Evolutionary conservation across 2,888 invertebrate genomes (phyloP), one percentile per base, ranked within the genome.

Genomic region (Meloe dianella): DNA sequence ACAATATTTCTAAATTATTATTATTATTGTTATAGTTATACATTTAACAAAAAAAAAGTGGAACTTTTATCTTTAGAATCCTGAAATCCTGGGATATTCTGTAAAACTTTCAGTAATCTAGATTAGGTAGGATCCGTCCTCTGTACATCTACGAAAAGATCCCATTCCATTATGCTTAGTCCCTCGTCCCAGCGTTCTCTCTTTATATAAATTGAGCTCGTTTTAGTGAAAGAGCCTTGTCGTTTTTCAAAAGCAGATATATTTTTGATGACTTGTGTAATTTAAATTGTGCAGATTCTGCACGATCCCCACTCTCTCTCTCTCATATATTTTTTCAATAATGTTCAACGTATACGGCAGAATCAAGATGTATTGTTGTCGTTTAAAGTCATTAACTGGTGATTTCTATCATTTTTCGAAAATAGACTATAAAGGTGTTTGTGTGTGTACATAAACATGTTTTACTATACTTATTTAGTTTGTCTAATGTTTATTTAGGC

Each of bases 61-160:
- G 7, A 68, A 70, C 75, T 71, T 75, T 78, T 77, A 77, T 76
- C 76, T 65, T 66, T 58, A 54, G 66, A 71, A 74, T 75, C 75
- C 76, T 64, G 73, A 77, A 75, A 77, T 78, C 75, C 77, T 65
- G 74, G 74, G 74, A 14, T 54, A 54, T 54, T 73, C 77, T 76
- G 77, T 78, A 77, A 78, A 79, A 79, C 77, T 79, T 77, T 73
- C 76, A 76, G 79, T 79, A 78, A 79, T 79, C 79, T 79, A 79
- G 79, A 79, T 79, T 79, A 78, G 76, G 76, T 71, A 72, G 74
- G 77, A 77, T 78, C 78, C 76, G 74, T 73, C 76, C 75, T 71
- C 47, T 24, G 54, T 51, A 72, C 75, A 75, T 77, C 76, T 75
- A 76, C 75, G 75, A 78, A 41, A 41, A n/a, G 41, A 41, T 41